Conservation (phyloP, 2,113 vertebrate species). For the Gopherus evgoodei region DNA sequence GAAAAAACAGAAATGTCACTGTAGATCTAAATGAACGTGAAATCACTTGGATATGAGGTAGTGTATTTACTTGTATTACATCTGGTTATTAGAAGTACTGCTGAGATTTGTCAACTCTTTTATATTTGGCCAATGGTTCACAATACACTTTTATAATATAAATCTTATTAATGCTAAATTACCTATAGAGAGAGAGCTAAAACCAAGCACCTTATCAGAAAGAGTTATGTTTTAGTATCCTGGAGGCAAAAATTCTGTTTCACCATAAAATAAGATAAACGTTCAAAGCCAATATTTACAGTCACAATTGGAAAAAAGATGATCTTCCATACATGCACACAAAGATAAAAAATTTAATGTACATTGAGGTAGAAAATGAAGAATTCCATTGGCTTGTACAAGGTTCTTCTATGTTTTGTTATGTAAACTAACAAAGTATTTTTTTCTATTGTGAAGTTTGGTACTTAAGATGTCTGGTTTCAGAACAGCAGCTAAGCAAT, state of each 20-base stretch:
- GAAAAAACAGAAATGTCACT: slow-evolving; percentile 60
- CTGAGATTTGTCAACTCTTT: slow-evolving; percentile 50
- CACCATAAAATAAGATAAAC: slow-evolving; percentile 53
- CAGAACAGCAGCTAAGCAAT: slow-evolving; percentile 53
- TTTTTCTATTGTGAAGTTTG: slow-evolving; percentile 70
- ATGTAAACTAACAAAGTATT: slow-evolving; percentile 75
- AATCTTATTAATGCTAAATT: slow-evolving; percentile 72
- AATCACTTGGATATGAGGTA: slow-evolving; percentile 81
- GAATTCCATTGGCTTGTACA: slow-evolving; percentile 78
- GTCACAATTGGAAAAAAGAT: slow-evolving; percentile 51
- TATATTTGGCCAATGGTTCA: slow-evolving; percentile 65
- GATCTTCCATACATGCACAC: slow-evolving; percentile 63
- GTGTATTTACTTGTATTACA: slow-evolving; percentile 77
- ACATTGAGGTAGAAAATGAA: slow-evolving; percentile 84
- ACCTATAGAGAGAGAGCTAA: slow-evolving; percentile 6
- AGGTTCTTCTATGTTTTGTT: slow-evolving; percentile 75
- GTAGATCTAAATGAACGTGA: slow-evolving; percentile 73
- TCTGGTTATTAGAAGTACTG: slow-evolving; percentile 74
- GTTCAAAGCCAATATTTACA: slow-evolving; percentile 76
- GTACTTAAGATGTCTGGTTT: slow-evolving; percentile 66
- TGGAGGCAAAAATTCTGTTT: slow-evolving; percentile 41
- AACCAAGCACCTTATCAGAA: slow-evolving; percentile 50
- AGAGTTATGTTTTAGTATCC: slow-evolving; percentile 10
- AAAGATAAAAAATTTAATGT: slow-evolving; percentile 68
- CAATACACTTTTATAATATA: slow-evolving; percentile 11